Conservation (phyloP, 2,113 vertebrate genomes). For the Sterrhoptilus dennistouni region DNA sequence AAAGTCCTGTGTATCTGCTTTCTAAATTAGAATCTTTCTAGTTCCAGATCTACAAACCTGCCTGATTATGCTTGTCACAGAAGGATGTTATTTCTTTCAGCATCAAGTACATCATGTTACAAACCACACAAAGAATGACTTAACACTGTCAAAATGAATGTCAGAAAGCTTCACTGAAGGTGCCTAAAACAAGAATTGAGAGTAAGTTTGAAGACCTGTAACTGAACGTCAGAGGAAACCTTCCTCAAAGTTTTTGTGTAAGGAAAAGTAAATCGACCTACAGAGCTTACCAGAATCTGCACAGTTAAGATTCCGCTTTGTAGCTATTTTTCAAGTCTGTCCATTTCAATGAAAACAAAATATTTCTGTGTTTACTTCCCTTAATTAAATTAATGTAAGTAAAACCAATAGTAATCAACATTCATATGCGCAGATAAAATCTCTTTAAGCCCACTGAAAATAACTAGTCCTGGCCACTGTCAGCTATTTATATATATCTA, state of each 20-base stretch:
- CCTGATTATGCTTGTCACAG: not conserved
- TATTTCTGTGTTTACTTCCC: not conserved
- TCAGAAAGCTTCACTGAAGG: not conserved
- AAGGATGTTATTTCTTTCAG: not conserved
- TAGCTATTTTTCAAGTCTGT: not conserved
- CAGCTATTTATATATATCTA: not conserved
- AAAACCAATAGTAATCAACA: not conserved
- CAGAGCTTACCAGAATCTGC: not conserved
- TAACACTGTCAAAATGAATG: not conserved
- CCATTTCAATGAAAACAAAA: not conserved
- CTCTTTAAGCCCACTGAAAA: not conserved
- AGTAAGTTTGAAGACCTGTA: not conserved
- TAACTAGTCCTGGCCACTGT: not conserved
- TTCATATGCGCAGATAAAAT: not conserved
- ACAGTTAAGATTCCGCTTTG: not conserved
- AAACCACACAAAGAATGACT: not conserved
- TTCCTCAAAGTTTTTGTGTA: not conserved
- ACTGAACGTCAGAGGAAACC: not conserved
- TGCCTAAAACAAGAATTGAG: not conserved
- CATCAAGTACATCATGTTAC: not conserved
- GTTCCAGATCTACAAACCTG: not conserved
- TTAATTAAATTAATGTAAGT: slow-evolving; percentile 13
- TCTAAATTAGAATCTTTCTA: not conserved
- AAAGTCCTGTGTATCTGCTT: not conserved
- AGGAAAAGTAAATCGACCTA: not conserved